These are phyloP conservation scores for Hirundichthys speculiger DNA, from an alignment of 2,113 vertebrate species.

Conservation along the genomic window DNA sequence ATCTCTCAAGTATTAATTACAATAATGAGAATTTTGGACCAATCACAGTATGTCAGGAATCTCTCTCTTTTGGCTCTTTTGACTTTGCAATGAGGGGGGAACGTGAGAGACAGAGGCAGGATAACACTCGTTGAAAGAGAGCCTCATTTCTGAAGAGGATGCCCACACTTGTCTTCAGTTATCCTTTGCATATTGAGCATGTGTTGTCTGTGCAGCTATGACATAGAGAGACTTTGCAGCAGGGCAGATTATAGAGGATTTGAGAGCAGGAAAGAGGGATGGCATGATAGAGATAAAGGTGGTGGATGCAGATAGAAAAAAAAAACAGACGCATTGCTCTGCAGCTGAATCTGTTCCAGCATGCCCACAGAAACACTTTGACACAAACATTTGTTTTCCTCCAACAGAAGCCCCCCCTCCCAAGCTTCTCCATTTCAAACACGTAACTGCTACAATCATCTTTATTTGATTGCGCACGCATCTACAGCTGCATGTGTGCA, in stretches of 20 bases:
- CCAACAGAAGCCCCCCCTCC: background rate
- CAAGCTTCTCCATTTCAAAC: slow-evolving; percentile 18
- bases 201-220: slow-evolving; percentile 30
- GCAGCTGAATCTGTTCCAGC: slow-evolving; percentile 40
- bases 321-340: slow-evolving; percentile 7
- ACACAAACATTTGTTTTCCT: slow-evolving; percentile 27
- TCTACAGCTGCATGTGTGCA: slow-evolving; percentile 10
- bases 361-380: slow-evolving; percentile 23
- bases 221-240: slow-evolving; percentile 49
- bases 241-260: slow-evolving; percentile 40
- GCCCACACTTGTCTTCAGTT: slow-evolving; percentile 6
- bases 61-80: no score
- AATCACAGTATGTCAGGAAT: no score
- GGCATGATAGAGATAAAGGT: slow-evolving; percentile 38
- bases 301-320: slow-evolving; percentile 36
- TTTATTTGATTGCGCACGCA: slow-evolving; percentile 21
- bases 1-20: no score
- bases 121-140: no score
- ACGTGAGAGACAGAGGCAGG: background rate
- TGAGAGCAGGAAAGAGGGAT: slow-evolving; percentile 30
- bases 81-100: no score
- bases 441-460: slow-evolving; percentile 43
- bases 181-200: slow-evolving; percentile 31
- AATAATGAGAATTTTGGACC: no score
- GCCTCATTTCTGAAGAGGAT: background rate